A percentile compares a stretch with the other conserved stretches of the same genome.
Conservation (phyloP, 2,888 invertebrate genomes). For the Piscicola geometra region DNA sequence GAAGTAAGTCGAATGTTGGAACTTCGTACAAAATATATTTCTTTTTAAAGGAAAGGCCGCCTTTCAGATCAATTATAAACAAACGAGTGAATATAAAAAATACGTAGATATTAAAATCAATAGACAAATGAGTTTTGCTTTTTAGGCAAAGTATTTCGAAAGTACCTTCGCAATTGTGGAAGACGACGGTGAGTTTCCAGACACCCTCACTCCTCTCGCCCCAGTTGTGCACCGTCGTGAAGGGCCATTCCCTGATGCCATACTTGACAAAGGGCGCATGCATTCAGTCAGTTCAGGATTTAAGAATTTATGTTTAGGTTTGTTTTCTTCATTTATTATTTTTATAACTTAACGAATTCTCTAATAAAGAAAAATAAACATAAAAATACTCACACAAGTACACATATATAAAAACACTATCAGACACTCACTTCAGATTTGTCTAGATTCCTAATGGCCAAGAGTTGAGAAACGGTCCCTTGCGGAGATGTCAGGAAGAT, state of each 20-base stretch:
- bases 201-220: not conserved
- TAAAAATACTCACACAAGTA: too few relatives aligned
- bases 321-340: too few relatives aligned
- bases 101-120: too few relatives aligned
- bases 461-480: not conserved
- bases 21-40: too few relatives aligned
- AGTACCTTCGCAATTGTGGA: not conserved
- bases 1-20: too few relatives aligned
- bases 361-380: not conserved
- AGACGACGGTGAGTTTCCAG: not conserved
- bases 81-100: too few relatives aligned
- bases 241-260: not conserved
- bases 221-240: not conserved
- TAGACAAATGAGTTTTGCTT: not conserved
- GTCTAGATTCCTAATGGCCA: not conserved
- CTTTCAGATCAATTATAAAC: too few relatives aligned
- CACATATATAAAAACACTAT: not conserved
- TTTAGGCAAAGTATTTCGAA: not conserved
- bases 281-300: too few relatives aligned
- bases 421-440: not conserved
- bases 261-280: not conserved
- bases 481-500: constrained; percentile 4
- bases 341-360: too few relatives aligned
- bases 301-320: too few relatives aligned
- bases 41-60: too few relatives aligned